Evolutionary conservation across 2,888 invertebrate species (phyloP).

Genomic region (Brachyptera risi): DNA sequence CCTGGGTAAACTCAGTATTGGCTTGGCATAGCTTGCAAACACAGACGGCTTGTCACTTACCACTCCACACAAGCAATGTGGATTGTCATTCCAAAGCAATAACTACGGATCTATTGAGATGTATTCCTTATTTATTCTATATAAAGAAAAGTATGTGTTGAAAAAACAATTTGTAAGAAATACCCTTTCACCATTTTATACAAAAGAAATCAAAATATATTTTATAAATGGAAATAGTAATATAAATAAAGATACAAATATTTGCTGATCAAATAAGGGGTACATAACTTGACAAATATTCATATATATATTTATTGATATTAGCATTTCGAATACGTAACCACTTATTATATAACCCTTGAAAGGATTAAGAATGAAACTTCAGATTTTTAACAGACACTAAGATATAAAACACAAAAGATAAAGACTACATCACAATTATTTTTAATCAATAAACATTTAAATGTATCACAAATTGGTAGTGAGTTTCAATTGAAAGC

Average conservation of each 20-base stretch:
- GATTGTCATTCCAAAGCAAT: too few species aligned
- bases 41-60: too few species aligned
- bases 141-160: conserved; percentile 21
- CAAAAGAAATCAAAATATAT: conserved; percentile 20
- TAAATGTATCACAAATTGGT: conserved; percentile 20
- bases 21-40: too few species aligned
- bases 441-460: conserved; percentile 17
- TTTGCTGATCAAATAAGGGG: not conserved
- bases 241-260: conserved; percentile 13
- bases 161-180: conserved; percentile 29
- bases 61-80: too few species aligned
- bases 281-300: not conserved
- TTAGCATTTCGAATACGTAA: not conserved
- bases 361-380: too few species aligned
- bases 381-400: conserved; percentile 9
- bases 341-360: too few species aligned
- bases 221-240: conserved; percentile 3
- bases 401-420: conserved; percentile 6
- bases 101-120: too few species aligned
- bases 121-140: conserved; percentile 28
- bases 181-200: conserved; percentile 29
- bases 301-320: conserved; percentile 9
- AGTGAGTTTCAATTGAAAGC: conserved; percentile 16
- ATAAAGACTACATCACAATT: conserved; percentile 9
- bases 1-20: too few species aligned